Percentiles rank a stretch among this genome's conserved stretches.
These are phyloP conservation scores for Prochilodus magdalenae DNA, from an alignment of 2,113 vertebrate genomes.

Conservation along the genomic window DNA sequence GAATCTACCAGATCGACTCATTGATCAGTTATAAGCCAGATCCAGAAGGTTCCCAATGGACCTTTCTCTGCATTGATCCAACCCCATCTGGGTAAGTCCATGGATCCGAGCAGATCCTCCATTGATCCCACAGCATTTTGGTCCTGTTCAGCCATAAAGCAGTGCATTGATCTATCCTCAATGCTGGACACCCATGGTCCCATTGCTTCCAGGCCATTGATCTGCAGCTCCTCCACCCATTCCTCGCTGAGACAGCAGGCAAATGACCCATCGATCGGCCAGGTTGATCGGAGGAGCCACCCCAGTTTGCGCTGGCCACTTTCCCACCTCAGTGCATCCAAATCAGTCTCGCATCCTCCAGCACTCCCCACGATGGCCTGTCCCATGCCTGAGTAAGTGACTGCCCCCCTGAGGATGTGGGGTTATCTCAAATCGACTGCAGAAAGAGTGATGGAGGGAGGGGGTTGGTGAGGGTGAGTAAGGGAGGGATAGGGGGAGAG, in stretches of 20 bases:
- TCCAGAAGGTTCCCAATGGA: conserved; percentile 7
- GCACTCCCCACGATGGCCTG: conserved; percentile 32
- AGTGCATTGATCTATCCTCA: conserved; percentile 54
- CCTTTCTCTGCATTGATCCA: conserved; percentile 28
- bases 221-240: conserved; percentile 25
- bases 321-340: background rate
- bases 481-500: background rate
- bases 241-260: conserved; percentile 56
- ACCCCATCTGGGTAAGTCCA: conserved; percentile 34
- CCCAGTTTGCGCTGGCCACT: background rate
- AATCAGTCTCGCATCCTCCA: conserved; percentile 7
- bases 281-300: conserved; percentile 55
- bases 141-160: conserved; percentile 27
- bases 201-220: conserved; percentile 47
- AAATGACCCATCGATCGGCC: conserved; percentile 69
- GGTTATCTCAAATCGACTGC: conserved; percentile 52
- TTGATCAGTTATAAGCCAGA: background rate
- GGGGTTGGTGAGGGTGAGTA: background rate
- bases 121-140: conserved; percentile 43
- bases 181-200: conserved; percentile 46
- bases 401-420: conserved; percentile 66
- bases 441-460: conserved; percentile 34
- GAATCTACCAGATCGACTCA: conserved; percentile 29
- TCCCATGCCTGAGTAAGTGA: conserved; percentile 58
- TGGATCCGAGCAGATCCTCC: conserved; percentile 6